phyloP scores from a whole-genome alignment of 2,797 vertebrate genomes.

The Gila robusta region DNA sequence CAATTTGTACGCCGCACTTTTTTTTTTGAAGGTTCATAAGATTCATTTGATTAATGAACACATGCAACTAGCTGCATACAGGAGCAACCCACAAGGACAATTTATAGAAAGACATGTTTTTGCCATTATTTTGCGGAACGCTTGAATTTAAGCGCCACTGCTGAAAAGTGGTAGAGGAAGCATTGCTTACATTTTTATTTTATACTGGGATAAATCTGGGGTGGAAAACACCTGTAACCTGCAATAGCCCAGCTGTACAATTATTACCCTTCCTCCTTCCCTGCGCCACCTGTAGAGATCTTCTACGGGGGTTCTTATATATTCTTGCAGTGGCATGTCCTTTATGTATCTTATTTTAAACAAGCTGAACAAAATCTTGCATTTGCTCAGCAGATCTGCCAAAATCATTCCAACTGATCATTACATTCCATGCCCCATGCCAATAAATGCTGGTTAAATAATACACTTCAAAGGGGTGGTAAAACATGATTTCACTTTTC shows the following conservation, averaged over 20 bases:
- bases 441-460: too few relatives aligned
- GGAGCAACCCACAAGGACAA: background rate
- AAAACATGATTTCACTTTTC: too few relatives aligned
- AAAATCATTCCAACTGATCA: too few relatives aligned
- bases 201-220: background rate
- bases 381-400: background rate
- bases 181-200: background rate
- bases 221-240: background rate
- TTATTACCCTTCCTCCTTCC: background rate
- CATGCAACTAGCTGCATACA: too few relatives aligned
- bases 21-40: background rate
- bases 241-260: background rate
- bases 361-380: background rate
- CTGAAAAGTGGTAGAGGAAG: too few relatives aligned
- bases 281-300: background rate
- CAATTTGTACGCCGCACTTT: too few relatives aligned
- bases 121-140: too few relatives aligned
- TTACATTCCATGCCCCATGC: too few relatives aligned
- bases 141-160: too few relatives aligned
- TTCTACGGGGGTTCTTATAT: background rate
- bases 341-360: background rate
- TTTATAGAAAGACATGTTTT: background rate
- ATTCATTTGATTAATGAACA: background rate
- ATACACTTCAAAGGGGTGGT: too few relatives aligned
- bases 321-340: background rate